Evolutionary conservation across 2,113 vertebrate species (phyloP), one percentile per base, ranked within the genome.

Genomic region (Pungitius pungitius): DNA sequence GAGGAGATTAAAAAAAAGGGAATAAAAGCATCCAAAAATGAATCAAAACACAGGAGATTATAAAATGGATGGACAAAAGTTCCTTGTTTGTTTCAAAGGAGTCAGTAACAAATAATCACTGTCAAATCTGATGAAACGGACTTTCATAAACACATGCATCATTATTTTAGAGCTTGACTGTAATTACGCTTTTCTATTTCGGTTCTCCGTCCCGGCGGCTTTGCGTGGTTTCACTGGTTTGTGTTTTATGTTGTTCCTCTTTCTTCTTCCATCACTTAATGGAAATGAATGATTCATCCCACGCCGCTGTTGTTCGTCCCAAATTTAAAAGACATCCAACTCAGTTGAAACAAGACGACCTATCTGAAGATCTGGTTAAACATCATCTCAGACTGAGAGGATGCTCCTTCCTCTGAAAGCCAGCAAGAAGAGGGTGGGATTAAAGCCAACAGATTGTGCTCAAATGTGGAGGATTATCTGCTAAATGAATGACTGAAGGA

Each of bases 271-370:
- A 42, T 62, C 43, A 43, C 33, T 27, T 22, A 14, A 59, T 8
- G n/a, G 37, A 65, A 82, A 80, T 77, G 20, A 80, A 74, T 66
- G 69, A 77, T 74, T 85, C 33, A 65, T 5, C 60, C 3, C 8
- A 47, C 37, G 3, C 52, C 8, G 61, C 37, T 49, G 61, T 22
- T 22, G 49, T 20, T 17, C 22, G 40, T 70, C 26, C 40, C 35
- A 39, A 22, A 79, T 80, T 61, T 33, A 56, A 55, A 81, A 70
- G 17, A 69, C 27, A 77, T 33, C 59, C 73, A 66, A 58, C 54
- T 27, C 64, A 51, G 58, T 72, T 63, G 42, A 75, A 75, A 45
- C 35, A 61, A 22, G n/a, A 18, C 14, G 17, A 47, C 67, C 56
- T 17, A 30, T 67, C n/a, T 49, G 20, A 49, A n/a, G 8, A 9